phyloP scores from a whole-genome alignment of 2,888 invertebrate genomes.

The Ennomos quercinarius region DNA sequence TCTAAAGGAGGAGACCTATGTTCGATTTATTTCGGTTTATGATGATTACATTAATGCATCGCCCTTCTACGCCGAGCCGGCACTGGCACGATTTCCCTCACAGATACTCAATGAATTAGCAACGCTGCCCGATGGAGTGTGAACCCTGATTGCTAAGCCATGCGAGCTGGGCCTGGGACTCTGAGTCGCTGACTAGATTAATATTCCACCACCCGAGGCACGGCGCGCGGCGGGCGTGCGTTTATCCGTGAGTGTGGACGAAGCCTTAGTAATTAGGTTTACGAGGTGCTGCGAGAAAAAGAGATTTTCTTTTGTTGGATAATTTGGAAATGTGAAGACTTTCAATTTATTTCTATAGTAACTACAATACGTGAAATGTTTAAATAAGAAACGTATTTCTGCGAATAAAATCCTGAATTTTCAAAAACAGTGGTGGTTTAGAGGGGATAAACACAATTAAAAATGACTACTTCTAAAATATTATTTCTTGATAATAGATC shows the following conservation, averaged over 20 bases:
- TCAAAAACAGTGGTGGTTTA: too few species aligned
- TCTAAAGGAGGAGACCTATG: too few species aligned
- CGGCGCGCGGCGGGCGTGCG: constrained; percentile 9
- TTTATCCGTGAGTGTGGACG: constrained; percentile 6
- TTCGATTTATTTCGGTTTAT: too few species aligned
- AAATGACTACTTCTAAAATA: too few species aligned
- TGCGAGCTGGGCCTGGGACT: constrained; percentile 1
- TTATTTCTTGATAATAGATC: too few species aligned
- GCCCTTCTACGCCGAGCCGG: too few species aligned
- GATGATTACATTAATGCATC: too few species aligned
- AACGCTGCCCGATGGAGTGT: constrained; percentile 7
- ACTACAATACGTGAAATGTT: too few species aligned
- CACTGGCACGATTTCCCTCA: neutral
- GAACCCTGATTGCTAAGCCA: constrained; percentile 5
- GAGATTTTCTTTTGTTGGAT: constrained; percentile 11
- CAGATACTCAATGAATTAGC: neutral
- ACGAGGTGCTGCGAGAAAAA: constrained; percentile 13
- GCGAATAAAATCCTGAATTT: too few species aligned
- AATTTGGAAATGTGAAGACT: constrained; percentile 11
- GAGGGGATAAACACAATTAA: too few species aligned
- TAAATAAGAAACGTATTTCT: too few species aligned
- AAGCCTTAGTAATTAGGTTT: constrained; percentile 18
- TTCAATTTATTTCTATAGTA: constrained; percentile 4
- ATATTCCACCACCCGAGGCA: constrained; percentile 2
- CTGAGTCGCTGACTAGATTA: constrained; percentile 1